Conservation (phyloP, 2,888 invertebrate species). For the Rhagium mordax region DNA sequence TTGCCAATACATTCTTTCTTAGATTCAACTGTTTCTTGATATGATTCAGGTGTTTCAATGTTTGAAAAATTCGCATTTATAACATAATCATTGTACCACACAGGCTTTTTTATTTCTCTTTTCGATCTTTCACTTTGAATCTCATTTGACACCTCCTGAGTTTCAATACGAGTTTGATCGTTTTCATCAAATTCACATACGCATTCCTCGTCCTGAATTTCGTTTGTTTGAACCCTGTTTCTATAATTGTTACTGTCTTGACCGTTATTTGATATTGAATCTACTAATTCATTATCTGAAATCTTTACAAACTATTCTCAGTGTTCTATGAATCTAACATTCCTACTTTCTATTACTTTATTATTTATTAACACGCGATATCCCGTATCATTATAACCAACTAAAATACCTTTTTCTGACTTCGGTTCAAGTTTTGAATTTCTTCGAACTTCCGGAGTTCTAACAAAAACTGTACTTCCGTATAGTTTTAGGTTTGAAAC, state of each 20-base stretch:
- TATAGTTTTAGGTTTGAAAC: background rate
- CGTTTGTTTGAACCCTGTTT: too few relatives aligned
- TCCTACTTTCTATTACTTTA: background rate
- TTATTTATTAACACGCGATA: background rate
- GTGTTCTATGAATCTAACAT: slow-evolving; percentile 1
- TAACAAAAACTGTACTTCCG: slow-evolving; percentile 5
- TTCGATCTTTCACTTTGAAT: slow-evolving; percentile 1
- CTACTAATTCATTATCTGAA: background rate
- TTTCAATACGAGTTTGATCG: too few relatives aligned
- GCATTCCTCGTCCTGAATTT: too few relatives aligned
- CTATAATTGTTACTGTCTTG: too few relatives aligned
- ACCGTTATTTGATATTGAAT: background rate
- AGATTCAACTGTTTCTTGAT: background rate
- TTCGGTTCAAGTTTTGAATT: background rate
- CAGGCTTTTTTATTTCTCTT: slow-evolving; percentile 3
- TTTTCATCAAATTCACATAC: too few relatives aligned
- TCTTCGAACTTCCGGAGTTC: background rate
- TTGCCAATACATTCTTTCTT: background rate
- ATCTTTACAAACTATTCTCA: too few relatives aligned
- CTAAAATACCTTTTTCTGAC: background rate
- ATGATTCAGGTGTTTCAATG: background rate
- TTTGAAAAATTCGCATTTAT: background rate
- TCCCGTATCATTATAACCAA: background rate
- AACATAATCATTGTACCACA: background rate
- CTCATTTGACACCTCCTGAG: too few relatives aligned